phyloP scores from a whole-genome alignment of 1,140 invertebrate genomes.

The Nautilus pompilius region DNA sequence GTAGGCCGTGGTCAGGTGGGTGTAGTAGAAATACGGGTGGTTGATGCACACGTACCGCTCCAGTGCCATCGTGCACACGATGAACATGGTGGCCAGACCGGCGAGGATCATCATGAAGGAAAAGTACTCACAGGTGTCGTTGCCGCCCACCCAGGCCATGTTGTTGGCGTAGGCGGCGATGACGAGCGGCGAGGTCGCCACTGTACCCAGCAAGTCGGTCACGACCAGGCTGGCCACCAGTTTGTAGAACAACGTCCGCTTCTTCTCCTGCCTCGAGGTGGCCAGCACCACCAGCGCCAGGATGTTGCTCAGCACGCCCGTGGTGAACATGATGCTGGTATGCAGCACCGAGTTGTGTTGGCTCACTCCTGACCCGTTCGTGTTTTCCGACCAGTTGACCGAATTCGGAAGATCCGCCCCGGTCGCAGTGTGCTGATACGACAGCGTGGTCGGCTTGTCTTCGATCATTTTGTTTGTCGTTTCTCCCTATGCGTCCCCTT shows the following conservation, averaged over 20 bases:
- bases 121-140: conserved; percentile 47
- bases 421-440: no score
- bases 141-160: conserved; percentile 35
- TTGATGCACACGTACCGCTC: conserved; percentile 53
- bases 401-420: neutral
- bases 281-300: conserved; percentile 36
- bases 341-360: conserved; percentile 30
- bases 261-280: conserved; percentile 24
- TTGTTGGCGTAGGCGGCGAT: conserved; percentile 39
- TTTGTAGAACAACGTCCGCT: conserved; percentile 40
- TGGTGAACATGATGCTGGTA: conserved; percentile 36
- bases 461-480: no score
- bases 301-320: conserved; percentile 40
- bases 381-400: neutral
- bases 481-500: no score
- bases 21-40: conserved; percentile 53
- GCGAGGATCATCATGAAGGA: conserved; percentile 55
- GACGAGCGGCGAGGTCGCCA: conserved; percentile 38
- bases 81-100: conserved; percentile 48
- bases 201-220: conserved; percentile 41
- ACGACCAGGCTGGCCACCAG: conserved; percentile 39
- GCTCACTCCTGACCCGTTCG: neutral
- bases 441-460: no score
- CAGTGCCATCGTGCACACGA: conserved; percentile 54
- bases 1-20: conserved; percentile 40